Percentiles rank a stretch among this genome's conserved stretches.
These are phyloP conservation scores for Julus scanicus DNA, from an alignment of 2,888 invertebrate species.

Conservation along the genomic window DNA sequence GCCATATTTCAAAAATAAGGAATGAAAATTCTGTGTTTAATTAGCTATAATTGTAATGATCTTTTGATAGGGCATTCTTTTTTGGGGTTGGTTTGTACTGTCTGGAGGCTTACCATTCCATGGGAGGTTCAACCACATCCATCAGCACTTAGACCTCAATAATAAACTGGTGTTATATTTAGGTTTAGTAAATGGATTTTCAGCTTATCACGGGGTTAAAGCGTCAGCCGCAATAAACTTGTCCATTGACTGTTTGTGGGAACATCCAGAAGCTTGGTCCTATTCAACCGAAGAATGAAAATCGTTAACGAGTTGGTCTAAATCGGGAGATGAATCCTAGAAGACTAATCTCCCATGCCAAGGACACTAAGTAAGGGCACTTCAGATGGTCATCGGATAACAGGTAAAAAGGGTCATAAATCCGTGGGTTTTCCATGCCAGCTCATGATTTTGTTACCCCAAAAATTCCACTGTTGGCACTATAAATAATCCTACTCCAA, in stretches of 20 bases:
- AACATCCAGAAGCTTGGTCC: slow-evolving; percentile 10
- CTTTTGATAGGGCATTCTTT: neutral
- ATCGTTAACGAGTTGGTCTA: slow-evolving; percentile 7
- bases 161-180: slow-evolving; percentile 39
- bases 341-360: neutral
- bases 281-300: slow-evolving; percentile 37
- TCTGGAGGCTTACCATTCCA: neutral
- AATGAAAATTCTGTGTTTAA: too few species aligned
- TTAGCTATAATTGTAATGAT: neutral
- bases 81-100: neutral
- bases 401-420: slow-evolving; percentile 13
- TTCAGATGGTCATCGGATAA: neutral
- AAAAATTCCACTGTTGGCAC: slow-evolving; percentile 30
- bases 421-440: neutral
- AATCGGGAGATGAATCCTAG: neutral
- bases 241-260: neutral
- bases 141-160: neutral
- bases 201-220: neutral
- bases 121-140: neutral
- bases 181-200: slow-evolving; percentile 27
- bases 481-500: slow-evolving; percentile 9
- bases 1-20: too few species aligned
- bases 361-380: slow-evolving; percentile 43
- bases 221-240: neutral
- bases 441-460: slow-evolving; percentile 9